Evolutionary conservation across 2,113 vertebrate genomes (phyloP).

Genomic region (Chrysemys picta): DNA sequence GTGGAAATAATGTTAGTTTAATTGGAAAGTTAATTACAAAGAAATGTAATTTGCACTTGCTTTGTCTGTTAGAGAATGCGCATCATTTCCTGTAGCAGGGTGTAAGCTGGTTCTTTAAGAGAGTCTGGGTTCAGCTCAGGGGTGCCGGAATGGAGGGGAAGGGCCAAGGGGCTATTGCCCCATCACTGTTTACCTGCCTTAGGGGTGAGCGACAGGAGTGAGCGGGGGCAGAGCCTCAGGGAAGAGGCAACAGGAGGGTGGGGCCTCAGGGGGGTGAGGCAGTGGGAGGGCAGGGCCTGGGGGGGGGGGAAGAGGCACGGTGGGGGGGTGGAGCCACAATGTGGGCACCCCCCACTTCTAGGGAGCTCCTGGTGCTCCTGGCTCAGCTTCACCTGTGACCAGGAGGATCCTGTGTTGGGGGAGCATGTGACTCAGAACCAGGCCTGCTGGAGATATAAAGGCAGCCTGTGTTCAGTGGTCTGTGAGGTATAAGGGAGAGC

Average conservation of each 20-base stretch:
- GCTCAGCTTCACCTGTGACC: neutral
- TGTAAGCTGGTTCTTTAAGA: neutral
- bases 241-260: too few species aligned
- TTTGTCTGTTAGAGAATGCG: neutral
- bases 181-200: too few species aligned
- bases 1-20: neutral
- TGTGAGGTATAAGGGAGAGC: neutral
- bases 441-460: neutral
- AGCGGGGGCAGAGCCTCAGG: too few species aligned
- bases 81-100: neutral
- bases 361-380: too few species aligned
- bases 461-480: neutral
- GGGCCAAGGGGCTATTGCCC: neutral
- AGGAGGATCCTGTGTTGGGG: neutral
- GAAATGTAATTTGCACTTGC: neutral
- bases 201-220: too few species aligned
- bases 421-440: neutral
- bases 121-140: neutral
- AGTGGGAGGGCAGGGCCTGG: too few species aligned
- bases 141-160: neutral
- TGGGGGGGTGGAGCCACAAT: too few species aligned
- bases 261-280: too few species aligned
- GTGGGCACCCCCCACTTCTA: too few species aligned
- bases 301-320: too few species aligned
- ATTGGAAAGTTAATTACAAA: neutral